phyloP scores from a whole-genome alignment of 2,113 vertebrate genomes.

The Aleadryas rufinucha region DNA sequence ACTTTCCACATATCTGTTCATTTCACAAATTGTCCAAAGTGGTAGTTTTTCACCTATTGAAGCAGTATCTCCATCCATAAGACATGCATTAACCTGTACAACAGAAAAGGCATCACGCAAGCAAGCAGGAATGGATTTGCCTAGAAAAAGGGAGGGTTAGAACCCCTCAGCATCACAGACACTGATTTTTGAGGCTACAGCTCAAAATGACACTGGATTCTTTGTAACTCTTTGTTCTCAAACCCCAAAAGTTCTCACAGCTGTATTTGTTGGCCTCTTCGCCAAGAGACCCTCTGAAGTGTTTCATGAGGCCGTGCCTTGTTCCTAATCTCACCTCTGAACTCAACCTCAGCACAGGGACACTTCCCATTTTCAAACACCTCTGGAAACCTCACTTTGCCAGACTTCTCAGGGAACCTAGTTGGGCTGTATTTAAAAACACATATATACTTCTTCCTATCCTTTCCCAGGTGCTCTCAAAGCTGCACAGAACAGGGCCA shows the following conservation, averaged over 20 bases:
- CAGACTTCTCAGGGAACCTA: neutral
- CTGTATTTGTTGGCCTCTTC: neutral
- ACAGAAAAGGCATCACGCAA: neutral
- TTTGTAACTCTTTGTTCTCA: neutral
- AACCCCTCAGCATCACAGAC: neutral
- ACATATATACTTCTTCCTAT: neutral
- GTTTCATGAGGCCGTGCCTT: neutral
- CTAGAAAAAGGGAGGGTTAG: neutral
- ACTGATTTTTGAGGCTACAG: neutral
- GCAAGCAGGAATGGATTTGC: neutral
- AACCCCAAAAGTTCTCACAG: neutral
- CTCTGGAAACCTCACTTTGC: neutral
- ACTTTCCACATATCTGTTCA: neutral
- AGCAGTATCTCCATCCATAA: neutral
- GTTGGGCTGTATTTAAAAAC: neutral
- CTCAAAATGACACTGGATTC: neutral
- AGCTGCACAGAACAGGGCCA: neutral
- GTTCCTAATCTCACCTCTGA: neutral
- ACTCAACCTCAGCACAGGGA: fast-evolving
- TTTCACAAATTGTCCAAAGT: neutral
- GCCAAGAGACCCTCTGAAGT: neutral
- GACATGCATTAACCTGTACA: neutral
- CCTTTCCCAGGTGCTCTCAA: neutral
- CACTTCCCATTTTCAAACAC: neutral
- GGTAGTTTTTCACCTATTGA: neutral